A percentile compares a stretch with the other conserved stretches of the same genome.
Conservation (phyloP, 2,797 vertebrate species). For the Anniella stebbinsi region DNA sequence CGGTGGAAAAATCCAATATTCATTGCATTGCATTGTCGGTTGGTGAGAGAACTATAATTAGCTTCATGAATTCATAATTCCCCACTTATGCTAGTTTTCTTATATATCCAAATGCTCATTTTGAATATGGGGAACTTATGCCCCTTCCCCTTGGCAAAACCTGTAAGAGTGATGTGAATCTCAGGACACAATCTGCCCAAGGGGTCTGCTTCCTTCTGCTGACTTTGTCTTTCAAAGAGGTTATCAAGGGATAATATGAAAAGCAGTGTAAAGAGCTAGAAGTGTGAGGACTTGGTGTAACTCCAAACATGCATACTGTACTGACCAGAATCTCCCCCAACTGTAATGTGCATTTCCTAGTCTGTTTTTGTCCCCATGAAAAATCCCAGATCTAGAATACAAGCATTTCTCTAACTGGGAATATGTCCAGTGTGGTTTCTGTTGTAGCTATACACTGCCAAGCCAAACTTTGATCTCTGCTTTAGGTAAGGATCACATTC, state of each 20-base stretch:
- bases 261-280: neutral
- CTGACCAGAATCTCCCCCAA: neutral
- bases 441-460: neutral
- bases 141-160: too few relatives aligned
- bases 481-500: neutral
- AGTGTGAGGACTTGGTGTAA: neutral
- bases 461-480: neutral
- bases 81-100: neutral
- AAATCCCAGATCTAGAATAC: neutral
- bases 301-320: neutral
- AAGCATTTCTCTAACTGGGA: neutral
- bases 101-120: neutral
- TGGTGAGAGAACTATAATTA: slow-evolving; percentile 22
- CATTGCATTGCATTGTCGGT: neutral
- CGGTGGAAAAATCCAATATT: slow-evolving; percentile 13
- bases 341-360: neutral
- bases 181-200: neutral
- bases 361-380: neutral
- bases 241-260: neutral
- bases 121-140: neutral
- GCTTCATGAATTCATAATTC: slow-evolving; percentile 30
- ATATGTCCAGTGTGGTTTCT: neutral
- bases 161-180: neutral
- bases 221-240: neutral
- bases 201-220: neutral